A percentile compares a stretch with the other conserved stretches of the same genome.
Evolutionary conservation across 2,888 invertebrate genomes (phyloP).

Genomic region (Beris morrisii): DNA sequence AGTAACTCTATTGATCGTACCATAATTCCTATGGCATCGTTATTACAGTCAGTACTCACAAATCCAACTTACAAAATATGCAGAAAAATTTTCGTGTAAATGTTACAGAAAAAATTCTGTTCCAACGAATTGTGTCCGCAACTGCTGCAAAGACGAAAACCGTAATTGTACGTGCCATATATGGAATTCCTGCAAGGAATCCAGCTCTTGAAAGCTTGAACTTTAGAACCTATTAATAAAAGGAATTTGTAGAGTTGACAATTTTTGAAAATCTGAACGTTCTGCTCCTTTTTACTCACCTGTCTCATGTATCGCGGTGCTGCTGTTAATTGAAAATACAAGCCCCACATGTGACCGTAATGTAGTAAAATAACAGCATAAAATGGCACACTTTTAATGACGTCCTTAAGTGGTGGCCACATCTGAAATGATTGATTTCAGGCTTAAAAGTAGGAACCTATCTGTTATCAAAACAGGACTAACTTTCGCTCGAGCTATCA

Average conservation of each 20-base stretch:
- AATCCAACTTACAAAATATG: constrained; percentile 60
- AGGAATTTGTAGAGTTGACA: background rate
- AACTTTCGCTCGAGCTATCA: constrained; percentile 62
- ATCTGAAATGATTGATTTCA: constrained; percentile 56
- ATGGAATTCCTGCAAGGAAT: constrained; percentile 69
- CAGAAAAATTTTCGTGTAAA: constrained; percentile 68
- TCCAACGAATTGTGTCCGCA: constrained; percentile 65
- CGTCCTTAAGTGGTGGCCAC: constrained; percentile 66
- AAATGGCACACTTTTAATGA: constrained; percentile 69
- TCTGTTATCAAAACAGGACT: background rate
- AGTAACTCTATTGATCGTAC: too few relatives aligned
- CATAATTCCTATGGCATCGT: too few relatives aligned
- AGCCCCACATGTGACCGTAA: constrained; percentile 75
- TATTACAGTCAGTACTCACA: too few relatives aligned
- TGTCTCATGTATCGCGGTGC: constrained; percentile 75
- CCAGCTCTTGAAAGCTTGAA: constrained; percentile 73
- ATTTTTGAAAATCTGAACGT: background rate
- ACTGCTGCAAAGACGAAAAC: constrained; percentile 72
- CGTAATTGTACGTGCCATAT: constrained; percentile 67
- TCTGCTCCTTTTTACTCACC: constrained; percentile 42
- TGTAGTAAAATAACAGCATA: constrained; percentile 67
- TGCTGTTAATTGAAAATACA: constrained; percentile 75
- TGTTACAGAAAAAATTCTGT: constrained; percentile 57
- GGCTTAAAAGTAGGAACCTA: background rate
- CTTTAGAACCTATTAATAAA: constrained; percentile 59